Conservation (phyloP, 2,888 invertebrate genomes). For the Pandemis corylana region DNA sequence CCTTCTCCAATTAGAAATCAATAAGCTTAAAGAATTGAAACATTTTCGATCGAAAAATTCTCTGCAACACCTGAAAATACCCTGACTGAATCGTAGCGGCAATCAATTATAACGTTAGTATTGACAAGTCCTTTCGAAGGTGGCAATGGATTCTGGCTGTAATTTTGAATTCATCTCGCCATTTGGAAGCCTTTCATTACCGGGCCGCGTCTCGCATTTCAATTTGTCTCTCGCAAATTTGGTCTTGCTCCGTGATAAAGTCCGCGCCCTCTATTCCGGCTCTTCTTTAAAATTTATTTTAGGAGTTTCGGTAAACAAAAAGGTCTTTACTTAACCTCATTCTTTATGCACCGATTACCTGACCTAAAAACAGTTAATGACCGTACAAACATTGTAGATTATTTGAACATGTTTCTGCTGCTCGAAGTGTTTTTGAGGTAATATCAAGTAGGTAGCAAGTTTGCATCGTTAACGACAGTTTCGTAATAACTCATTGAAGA, state of each 20-base stretch:
- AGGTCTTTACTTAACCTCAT: constrained; percentile 29
- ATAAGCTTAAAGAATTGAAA: not conserved
- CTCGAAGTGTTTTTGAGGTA: not conserved
- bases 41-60: not conserved
- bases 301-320: constrained; percentile 20
- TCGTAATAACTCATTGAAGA: constrained; percentile 18
- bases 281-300: constrained; percentile 22
- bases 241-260: constrained; percentile 40
- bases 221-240: constrained; percentile 48
- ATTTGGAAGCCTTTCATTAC: constrained; percentile 41
- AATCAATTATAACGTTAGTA: constrained; percentile 16
- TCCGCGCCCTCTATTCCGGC: constrained; percentile 23
- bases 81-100: not conserved
- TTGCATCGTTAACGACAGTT: constrained; percentile 7
- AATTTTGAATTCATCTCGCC: constrained; percentile 39
- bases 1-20: not conserved
- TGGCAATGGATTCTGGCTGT: constrained; percentile 18
- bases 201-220: constrained; percentile 43
- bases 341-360: constrained; percentile 28
- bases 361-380: constrained; percentile 22
- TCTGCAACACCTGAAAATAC: not conserved
- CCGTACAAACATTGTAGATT: constrained; percentile 9
- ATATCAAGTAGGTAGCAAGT: not conserved
- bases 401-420: not conserved
- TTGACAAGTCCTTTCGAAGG: constrained; percentile 6